Conservation (phyloP, 2,113 vertebrate species). For the Brienomyrus longianalis region DNA sequence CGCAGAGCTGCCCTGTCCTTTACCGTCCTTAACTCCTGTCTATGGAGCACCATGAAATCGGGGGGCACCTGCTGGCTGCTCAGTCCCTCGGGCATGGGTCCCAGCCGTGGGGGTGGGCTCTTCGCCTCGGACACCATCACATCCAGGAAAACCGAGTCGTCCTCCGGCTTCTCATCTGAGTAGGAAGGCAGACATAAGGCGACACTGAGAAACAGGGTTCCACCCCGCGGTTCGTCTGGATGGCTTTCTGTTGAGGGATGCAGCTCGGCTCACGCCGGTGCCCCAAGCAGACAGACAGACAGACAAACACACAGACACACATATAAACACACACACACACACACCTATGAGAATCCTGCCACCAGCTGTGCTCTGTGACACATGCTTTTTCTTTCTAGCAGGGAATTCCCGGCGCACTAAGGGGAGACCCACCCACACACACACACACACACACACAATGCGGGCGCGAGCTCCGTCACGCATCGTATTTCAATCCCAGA, state of each 20-base stretch:
- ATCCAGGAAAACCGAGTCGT: conserved; percentile 85
- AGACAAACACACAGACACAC: not conserved
- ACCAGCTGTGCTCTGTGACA: not conserved
- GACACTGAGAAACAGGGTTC: not conserved
- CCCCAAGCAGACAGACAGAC: not conserved
- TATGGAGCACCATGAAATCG: not conserved
- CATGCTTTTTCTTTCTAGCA: not conserved
- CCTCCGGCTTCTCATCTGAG: conserved; percentile 75
- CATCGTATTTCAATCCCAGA: not conserved
- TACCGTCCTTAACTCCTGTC: not conserved
- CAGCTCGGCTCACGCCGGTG: not conserved
- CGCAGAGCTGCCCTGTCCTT: not conserved
- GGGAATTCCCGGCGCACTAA: not conserved
- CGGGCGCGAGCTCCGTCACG: not conserved
- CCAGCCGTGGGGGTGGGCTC: conserved; percentile 77
- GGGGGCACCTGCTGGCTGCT: conserved; percentile 78
- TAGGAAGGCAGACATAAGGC: conserved; percentile 11
- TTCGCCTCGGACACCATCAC: conserved; percentile 74
- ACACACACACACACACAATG: not conserved
- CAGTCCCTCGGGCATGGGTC: conserved; percentile 85
- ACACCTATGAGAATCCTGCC: not conserved
- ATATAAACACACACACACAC: not conserved
- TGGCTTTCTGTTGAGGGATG: not conserved
- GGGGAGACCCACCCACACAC: not conserved
- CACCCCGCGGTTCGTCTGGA: not conserved